Base-by-base conservation (phyloP, 2,797 vertebrate species). In the Halcyon badia region DNA sequence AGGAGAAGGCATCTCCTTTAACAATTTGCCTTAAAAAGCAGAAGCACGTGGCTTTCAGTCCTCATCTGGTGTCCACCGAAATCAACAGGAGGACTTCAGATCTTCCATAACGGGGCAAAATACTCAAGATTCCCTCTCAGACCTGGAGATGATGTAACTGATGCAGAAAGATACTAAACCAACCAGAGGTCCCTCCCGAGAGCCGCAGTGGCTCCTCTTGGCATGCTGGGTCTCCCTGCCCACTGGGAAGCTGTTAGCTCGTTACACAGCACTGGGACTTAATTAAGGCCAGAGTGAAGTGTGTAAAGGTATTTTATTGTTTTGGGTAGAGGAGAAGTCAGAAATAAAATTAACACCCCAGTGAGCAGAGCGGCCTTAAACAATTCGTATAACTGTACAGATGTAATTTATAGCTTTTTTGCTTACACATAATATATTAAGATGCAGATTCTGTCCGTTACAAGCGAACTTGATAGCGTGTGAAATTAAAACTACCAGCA, bases 401-500 rank as follows among this genome's bases (percentile, higher is more conserved):
- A 75, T 58, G 44, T 11, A 17, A 48, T 75, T 14, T 30, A 60
- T n/a, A 15, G 57, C 62, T 3, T 72, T 42, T 75, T 30, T 46
- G 21, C 54, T 42, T 39, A 7, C 11, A 5, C 35, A 31, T 66
- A 26, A 69, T 81, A 77, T 86, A 94, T 78, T 73, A 87, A 91
- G 95, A 94, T 66, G 73, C 73, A 81, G 89, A 61, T 81, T 84
- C 69, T 48, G 49, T 39, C 77, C 42, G 81, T 78, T 70, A 57
- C 60, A 71, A 89, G 46, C 31, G 42, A 71, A 90, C 84, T 94
- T 95, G 95, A 93, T 95, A 92, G 90, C 3, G 56, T 95, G 94
- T 96, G 94, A 96, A 96, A 96, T 96, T 95, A 91, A 91, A 94
- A 94, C 92, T 94, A 81, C 90, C 87, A 87, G 69, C 92, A 83